A percentile compares a stretch with the other conserved stretches of the same genome.
phyloP scores from a whole-genome alignment of 2,888 invertebrate species.

The Protophormia terraenovae region DNA sequence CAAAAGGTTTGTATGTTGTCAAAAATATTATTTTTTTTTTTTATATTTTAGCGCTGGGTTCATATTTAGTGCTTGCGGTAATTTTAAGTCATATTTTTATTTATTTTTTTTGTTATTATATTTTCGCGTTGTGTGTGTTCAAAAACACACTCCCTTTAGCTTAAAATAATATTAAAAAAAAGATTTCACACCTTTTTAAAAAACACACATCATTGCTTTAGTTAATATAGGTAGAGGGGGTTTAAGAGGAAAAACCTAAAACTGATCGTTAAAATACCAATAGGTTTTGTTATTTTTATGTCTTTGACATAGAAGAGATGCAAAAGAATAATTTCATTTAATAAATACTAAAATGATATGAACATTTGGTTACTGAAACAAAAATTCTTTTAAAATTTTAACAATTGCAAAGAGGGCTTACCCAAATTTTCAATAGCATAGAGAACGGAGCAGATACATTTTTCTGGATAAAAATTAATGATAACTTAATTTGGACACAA shows the following conservation, averaged over 20 bases:
- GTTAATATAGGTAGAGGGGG: not conserved
- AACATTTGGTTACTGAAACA: no score
- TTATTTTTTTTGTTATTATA: not conserved
- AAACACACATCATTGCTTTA: not conserved
- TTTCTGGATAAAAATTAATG: no score
- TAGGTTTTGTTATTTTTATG: not conserved
- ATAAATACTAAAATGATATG: not conserved
- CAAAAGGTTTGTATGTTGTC: slow-evolving; percentile 45
- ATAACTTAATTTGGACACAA: no score
- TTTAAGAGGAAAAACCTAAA: not conserved
- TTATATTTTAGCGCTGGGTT: not conserved
- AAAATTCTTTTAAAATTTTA: no score
- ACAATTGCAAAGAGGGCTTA: no score
- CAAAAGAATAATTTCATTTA: not conserved
- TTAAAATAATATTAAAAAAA: not conserved
- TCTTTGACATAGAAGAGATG: not conserved
- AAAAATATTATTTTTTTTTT: slow-evolving; percentile 18
- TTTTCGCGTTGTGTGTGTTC: not conserved
- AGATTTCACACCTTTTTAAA: slow-evolving; percentile 45
- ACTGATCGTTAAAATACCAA: slow-evolving; percentile 34
- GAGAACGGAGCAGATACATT: no score
- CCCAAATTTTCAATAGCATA: no score
- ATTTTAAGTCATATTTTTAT: not conserved
- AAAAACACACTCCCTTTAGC: not conserved
- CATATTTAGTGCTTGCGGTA: not conserved